Evolutionary conservation across 1,140 invertebrate species (phyloP).

Genomic region (Adoxophyes honmai): DNA sequence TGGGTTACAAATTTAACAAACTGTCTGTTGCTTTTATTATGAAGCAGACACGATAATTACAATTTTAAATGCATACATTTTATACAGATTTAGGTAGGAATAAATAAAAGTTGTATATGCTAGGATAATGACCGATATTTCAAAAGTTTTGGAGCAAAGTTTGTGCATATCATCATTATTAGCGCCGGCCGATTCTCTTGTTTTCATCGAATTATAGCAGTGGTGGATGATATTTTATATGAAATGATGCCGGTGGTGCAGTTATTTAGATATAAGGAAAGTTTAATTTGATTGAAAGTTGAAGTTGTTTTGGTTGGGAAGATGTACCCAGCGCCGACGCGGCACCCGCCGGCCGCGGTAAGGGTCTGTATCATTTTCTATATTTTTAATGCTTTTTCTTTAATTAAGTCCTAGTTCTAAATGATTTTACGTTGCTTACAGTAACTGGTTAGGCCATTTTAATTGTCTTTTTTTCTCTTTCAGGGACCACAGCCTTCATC

Average conservation of each 20-base stretch:
- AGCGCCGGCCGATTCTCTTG: constrained; percentile 48
- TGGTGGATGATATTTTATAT: constrained; percentile 37
- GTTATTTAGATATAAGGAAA: constrained; percentile 48
- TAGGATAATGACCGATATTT: constrained; percentile 66
- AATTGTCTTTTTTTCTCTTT: constrained; percentile 53
- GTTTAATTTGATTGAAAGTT: constrained; percentile 55
- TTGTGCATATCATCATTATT: constrained; percentile 73
- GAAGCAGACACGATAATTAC: constrained; percentile 29
- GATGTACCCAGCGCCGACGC: constrained; percentile 70
- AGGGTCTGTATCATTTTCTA: constrained; percentile 65
- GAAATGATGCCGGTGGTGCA: constrained; percentile 57
- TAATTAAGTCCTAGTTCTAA: not conserved
- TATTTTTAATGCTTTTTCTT: constrained; percentile 26
- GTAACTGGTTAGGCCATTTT: constrained; percentile 19
- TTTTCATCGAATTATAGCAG: constrained; percentile 64
- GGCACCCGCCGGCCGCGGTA: constrained; percentile 65
- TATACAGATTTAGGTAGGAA: constrained; percentile 27
- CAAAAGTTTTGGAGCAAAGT: constrained; percentile 68
- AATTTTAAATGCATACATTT: constrained; percentile 21
- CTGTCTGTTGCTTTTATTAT: constrained; percentile 51
- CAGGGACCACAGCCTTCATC: constrained; percentile 93
- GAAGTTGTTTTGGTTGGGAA: constrained; percentile 39
- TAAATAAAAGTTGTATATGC: constrained; percentile 47
- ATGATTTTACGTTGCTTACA: not conserved
- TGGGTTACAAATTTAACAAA: constrained; percentile 55